These are phyloP conservation scores for Teleogryllus oceanicus DNA, from an alignment of 2,888 invertebrate genomes.

Conservation along the genomic window DNA sequence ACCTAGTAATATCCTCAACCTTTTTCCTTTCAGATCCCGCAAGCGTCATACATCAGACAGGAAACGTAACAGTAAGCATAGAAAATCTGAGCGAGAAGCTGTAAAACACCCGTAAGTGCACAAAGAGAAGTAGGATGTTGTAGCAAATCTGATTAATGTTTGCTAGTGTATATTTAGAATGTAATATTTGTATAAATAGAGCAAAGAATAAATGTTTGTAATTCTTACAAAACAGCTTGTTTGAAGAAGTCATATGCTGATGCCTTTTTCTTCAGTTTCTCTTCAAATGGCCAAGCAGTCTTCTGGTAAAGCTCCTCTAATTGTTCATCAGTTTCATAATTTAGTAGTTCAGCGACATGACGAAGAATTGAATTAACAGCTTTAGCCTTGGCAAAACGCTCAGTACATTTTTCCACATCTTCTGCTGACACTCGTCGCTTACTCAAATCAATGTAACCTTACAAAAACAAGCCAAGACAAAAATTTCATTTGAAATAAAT, in stretches of 20 bases:
- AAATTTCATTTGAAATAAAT: slow-evolving; percentile 38
- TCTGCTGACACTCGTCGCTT: slow-evolving; percentile 97
- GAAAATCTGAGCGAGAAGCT: background rate
- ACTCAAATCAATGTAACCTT: slow-evolving; percentile 97
- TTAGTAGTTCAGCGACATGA: slow-evolving; percentile 92
- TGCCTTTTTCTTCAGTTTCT: slow-evolving; percentile 92
- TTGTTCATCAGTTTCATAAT: slow-evolving; percentile 86
- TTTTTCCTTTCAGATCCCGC: slow-evolving; percentile 9
- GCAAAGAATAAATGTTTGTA: background rate
- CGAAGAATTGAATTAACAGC: slow-evolving; percentile 96
- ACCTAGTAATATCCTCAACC: background rate
- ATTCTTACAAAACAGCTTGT: slow-evolving; percentile 86
- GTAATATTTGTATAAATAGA: background rate
- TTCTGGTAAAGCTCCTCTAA: slow-evolving; percentile 92
- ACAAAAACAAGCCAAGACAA: background rate
- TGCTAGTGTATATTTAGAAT: background rate
- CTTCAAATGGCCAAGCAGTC: slow-evolving; percentile 98
- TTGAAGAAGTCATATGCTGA: slow-evolving; percentile 98
- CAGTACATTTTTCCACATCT: slow-evolving; percentile 97
- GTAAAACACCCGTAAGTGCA: background rate
- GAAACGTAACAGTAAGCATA: background rate
- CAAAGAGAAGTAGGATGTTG: background rate
- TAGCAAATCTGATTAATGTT: background rate
- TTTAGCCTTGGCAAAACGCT: slow-evolving; percentile 96
- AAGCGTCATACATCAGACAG: slow-evolving; percentile 2